Conservation (phyloP, 2,113 vertebrate species). For the Ceuthmochares aereus region DNA sequence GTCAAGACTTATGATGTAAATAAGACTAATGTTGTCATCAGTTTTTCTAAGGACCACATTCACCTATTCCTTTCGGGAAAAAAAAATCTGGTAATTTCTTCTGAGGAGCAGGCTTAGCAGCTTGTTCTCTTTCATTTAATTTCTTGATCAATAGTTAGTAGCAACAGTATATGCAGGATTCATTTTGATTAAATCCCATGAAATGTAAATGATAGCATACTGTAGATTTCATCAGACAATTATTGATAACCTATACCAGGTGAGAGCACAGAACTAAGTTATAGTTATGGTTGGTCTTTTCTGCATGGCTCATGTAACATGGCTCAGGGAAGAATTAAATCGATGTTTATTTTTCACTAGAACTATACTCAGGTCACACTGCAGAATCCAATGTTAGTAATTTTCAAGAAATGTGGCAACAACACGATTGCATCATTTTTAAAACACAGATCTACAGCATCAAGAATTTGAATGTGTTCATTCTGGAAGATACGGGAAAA, state of each 20-base stretch:
- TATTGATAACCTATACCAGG: background rate
- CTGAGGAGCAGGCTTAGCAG: background rate
- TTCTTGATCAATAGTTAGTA: background rate
- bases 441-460: background rate
- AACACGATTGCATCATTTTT: background rate
- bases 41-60: background rate
- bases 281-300: background rate
- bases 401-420: background rate
- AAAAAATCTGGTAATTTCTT: background rate
- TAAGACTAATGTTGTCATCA: background rate
- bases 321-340: background rate
- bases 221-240: background rate
- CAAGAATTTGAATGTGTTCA: background rate
- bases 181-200: background rate
- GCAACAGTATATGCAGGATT: background rate
- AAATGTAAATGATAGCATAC: background rate
- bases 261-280: background rate
- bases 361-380: background rate
- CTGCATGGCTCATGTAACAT: background rate
- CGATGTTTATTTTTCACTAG: background rate
- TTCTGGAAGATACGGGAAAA: background rate
- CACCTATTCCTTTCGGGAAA: background rate
- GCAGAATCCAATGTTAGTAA: background rate
- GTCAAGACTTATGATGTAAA: background rate
- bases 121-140: slow-evolving; percentile 23